Conservation (phyloP, 2,113 vertebrate genomes). For the Ptyas mucosa region DNA sequence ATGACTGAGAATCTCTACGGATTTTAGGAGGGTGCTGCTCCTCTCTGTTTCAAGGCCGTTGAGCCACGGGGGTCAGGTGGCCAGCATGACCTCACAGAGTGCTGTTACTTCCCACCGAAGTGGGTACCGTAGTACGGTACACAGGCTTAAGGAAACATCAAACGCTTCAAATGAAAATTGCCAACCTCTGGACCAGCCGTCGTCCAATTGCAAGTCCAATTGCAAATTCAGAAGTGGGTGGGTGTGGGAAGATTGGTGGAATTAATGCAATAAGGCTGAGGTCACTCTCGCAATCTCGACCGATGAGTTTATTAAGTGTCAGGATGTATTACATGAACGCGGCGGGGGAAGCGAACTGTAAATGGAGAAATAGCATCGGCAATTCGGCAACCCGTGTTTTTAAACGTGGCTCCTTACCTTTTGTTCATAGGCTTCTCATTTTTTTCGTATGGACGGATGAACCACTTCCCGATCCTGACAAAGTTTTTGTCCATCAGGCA, state of each 20-base stretch:
- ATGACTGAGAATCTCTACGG: too few relatives aligned
- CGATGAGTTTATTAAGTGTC: conserved; percentile 1
- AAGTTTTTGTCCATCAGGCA: conserved; percentile 98
- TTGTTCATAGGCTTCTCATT: conserved; percentile 89
- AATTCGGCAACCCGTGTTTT: background rate
- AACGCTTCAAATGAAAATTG: background rate
- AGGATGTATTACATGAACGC: background rate
- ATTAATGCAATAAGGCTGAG: conserved; percentile 7
- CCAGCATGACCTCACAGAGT: background rate
- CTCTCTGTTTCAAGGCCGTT: background rate
- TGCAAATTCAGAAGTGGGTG: background rate
- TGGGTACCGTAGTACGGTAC: too few relatives aligned
- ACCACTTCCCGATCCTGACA: conserved; percentile 94
- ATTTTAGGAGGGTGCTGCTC: background rate
- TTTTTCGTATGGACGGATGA: conserved; percentile 91
- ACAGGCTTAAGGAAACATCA: background rate
- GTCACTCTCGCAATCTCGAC: conserved; percentile 13
- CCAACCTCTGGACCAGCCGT: background rate
- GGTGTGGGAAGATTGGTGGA: background rate
- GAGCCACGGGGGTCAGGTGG: background rate
- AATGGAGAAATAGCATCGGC: background rate
- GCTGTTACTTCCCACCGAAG: background rate
- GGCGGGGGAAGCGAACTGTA: background rate
- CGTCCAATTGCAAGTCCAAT: background rate
- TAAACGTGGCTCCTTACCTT: conserved; percentile 75